Evolutionary conservation across 2,113 vertebrate genomes (phyloP), one percentile per base, ranked within the genome.

Genomic region (Nerophis lumbriciformis): DNA sequence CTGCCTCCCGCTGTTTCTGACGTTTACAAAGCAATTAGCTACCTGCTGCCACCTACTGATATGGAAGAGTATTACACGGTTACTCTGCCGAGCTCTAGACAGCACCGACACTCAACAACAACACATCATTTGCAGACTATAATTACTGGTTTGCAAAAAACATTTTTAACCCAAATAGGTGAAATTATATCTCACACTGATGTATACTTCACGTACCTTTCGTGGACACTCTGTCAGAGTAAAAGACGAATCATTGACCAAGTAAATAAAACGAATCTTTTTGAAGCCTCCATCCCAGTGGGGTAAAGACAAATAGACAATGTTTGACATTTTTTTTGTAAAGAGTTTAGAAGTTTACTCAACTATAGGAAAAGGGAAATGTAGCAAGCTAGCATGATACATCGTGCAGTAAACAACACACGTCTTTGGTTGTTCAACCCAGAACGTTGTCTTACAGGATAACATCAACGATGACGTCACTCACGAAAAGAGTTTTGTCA

Each of bases 231-330:
- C 67, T 3, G 79, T 75, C 42, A 92, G 57, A 8, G 77, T 83
- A 65, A 92, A 90, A 6, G 88, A 86, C 6, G 78, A 77, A 12
- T 59, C 35, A 42, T 83, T 78, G 28, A 76, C 75, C 49, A 92
- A 48, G 53, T 89, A 88, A 48, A 92, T 74, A 48, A 81, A 90
- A 51, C 91, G 86, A 47, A 92, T 78, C 59, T 75, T 90, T 37
- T 81, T 61, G 11, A 63, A 75, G 1, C 80, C 82, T 0, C 68
- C 79, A 15, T 80, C 75, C 82, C 88, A 87, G 19, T 80, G 76
- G 1, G 90, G 89, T 14, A 92, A 74, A 6, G 85, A 78, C 36
- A 92, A 53, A 6, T 76, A 58, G 0, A 80, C 56, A n/a, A 42
- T 42, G 52, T 39, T 36, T 48, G 83, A 66, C 78, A 86, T 87